These are phyloP conservation scores for Prosapia bicincta DNA, from an alignment of 2,888 invertebrate genomes.

Conservation along the genomic window DNA sequence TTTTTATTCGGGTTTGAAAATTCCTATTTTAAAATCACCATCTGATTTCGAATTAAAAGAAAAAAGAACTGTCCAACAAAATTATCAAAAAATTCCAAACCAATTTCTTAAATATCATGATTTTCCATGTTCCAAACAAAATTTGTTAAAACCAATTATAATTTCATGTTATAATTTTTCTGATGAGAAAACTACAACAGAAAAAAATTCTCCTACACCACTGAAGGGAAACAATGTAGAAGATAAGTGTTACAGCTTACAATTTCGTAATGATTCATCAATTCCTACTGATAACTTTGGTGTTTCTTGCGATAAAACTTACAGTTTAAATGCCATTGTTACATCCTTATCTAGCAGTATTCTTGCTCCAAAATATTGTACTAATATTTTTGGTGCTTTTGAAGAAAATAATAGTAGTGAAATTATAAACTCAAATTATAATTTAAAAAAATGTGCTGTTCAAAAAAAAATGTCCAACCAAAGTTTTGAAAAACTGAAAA, in stretches of 20 bases:
- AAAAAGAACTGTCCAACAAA: neutral
- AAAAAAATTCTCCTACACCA: neutral
- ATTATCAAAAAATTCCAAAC: neutral
- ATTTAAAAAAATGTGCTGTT: neutral
- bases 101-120: no score
- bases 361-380: neutral
- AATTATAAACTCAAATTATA: neutral
- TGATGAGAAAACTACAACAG: neutral
- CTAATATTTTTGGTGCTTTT: neutral
- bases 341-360: neutral
- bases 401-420: neutral
- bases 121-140: neutral
- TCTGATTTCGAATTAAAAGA: neutral
- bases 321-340: neutral
- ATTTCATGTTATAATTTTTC: neutral
- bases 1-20: neutral
- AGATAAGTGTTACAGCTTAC: neutral
- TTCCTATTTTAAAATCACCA: neutral
- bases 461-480: neutral
- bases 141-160: neutral
- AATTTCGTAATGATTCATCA: neutral
- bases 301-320: neutral
- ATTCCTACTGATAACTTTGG: neutral
- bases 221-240: neutral
- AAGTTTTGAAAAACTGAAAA: neutral